Evolutionary conservation across 2,113 vertebrate genomes (phyloP).

Genomic region (Columba livia): DNA sequence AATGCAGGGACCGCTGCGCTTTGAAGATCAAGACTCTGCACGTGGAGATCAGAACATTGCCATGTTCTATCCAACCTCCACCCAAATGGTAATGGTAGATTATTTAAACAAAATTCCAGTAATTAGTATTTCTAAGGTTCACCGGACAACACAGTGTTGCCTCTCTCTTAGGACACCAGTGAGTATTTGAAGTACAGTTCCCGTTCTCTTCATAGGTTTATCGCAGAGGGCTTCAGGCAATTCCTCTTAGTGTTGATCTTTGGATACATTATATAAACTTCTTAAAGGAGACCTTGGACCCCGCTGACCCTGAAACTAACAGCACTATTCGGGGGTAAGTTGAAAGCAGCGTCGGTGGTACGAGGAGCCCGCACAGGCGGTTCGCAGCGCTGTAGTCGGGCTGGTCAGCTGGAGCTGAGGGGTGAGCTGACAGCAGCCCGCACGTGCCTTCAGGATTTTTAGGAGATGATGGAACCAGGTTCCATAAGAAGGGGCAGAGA

Average conservation of each 20-base stretch:
- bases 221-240: slow-evolving; percentile 94
- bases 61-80: slow-evolving; percentile 91
- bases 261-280: slow-evolving; percentile 98
- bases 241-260: slow-evolving; percentile 97
- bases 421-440: rapidly evolving
- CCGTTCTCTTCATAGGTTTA: slow-evolving; percentile 88
- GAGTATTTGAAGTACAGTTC: slow-evolving; percentile 75
- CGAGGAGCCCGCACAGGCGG: rapidly evolving
- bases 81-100: slow-evolving; percentile 91
- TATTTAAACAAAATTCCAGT: slow-evolving; percentile 90
- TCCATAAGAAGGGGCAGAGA: rapidly evolving
- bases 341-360: not conserved
- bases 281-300: slow-evolving; percentile 93
- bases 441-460: rapidly evolving
- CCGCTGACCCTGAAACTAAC: slow-evolving; percentile 84
- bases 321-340: slow-evolving; percentile 91
- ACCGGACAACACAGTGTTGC: slow-evolving; percentile 84
- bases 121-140: slow-evolving; percentile 85
- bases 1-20: slow-evolving; percentile 88
- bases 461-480: not conserved
- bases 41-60: slow-evolving; percentile 90
- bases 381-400: rapidly evolving
- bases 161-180: slow-evolving; percentile 76
- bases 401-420: rapidly evolving
- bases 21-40: slow-evolving; percentile 89